phyloP scores from a whole-genome alignment of 1,140 invertebrate genomes.

The Aphis craccivora region DNA sequence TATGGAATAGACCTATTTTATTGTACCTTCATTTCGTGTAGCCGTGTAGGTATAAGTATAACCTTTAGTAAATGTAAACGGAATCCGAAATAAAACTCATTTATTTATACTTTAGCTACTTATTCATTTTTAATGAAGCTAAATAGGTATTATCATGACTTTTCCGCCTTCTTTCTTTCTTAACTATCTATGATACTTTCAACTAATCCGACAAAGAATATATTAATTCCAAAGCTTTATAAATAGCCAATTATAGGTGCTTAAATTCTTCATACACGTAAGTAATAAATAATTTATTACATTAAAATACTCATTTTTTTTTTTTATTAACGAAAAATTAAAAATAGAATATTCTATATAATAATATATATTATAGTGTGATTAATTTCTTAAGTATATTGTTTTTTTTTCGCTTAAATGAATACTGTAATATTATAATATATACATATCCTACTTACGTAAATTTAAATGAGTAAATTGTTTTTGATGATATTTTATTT shows the following conservation, averaged over 20 bases:
- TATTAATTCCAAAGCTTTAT: not conserved
- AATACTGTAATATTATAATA: not conserved
- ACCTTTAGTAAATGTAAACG: not conserved
- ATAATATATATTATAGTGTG: not conserved
- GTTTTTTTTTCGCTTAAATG: not conserved
- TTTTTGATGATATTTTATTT: not conserved
- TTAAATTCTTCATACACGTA: not conserved
- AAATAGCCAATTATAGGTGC: not conserved
- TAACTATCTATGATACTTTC: not conserved
- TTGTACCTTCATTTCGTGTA: not conserved
- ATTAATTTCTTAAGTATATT: not conserved
- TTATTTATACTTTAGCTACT: not conserved
- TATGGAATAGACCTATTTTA: not conserved
- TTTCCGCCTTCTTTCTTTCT: not conserved
- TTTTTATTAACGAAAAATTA: not conserved
- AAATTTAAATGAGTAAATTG: not conserved
- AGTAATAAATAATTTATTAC: not conserved
- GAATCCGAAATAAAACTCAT: constrained; percentile 27
- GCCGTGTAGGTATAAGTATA: not conserved
- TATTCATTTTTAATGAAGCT: constrained; percentile 41
- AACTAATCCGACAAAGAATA: not conserved
- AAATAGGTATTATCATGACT: constrained; percentile 17
- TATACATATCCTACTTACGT: not conserved
- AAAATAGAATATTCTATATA: not conserved
- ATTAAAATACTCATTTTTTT: not conserved